phyloP scores from a whole-genome alignment of 2,797 vertebrate species.

The Acropternis orthonyx region DNA sequence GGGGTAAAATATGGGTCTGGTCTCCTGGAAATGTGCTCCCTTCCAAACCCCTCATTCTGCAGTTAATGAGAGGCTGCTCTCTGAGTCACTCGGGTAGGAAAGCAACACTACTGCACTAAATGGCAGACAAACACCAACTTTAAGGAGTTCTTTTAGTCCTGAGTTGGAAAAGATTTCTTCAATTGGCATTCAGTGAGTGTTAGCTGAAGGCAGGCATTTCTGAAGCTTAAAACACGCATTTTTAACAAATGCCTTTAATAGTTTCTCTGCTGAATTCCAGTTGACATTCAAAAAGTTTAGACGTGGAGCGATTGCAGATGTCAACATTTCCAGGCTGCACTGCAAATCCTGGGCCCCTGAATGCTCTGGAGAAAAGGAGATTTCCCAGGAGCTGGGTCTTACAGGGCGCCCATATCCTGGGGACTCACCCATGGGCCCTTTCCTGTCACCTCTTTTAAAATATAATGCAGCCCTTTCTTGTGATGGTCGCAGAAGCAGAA shows the following conservation, averaged over 20 bases:
- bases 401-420: accelerated
- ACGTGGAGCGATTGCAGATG: background rate
- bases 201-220: background rate
- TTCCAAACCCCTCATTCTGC: background rate
- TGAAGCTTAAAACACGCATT: background rate
- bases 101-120: background rate
- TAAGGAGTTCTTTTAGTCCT: background rate
- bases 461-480: background rate
- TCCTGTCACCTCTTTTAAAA: background rate
- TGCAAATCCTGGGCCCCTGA: background rate
- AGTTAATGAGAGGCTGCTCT: background rate
- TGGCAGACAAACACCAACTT: background rate
- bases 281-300: background rate
- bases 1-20: background rate
- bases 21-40: background rate
- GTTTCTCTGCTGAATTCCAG: background rate
- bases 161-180: background rate
- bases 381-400: background rate
- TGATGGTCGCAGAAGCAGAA: background rate
- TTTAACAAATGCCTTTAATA: background rate
- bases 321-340: background rate
- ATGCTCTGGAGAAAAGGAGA: background rate
- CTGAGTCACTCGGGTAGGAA: background rate
- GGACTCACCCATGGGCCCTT: background rate
- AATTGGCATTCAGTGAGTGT: background rate